A percentile compares a stretch with the other conserved stretches of the same genome.
Evolutionary conservation across 2,888 invertebrate genomes (phyloP).

Genomic region (Macropis europaea): DNA sequence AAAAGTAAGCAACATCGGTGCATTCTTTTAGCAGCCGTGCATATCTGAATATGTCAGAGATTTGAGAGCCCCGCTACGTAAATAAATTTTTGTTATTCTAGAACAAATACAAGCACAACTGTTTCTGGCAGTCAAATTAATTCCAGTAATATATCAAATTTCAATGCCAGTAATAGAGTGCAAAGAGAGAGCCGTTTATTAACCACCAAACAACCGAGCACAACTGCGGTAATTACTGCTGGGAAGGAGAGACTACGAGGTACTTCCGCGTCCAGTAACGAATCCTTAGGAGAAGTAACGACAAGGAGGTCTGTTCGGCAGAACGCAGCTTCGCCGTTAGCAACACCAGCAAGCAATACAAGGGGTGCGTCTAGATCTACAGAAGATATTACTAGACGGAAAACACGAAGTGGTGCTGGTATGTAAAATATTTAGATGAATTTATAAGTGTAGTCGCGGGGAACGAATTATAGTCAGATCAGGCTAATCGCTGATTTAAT

Average conservation of each 20-base stretch:
- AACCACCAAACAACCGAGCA: slow-evolving; percentile 73
- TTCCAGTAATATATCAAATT: slow-evolving; percentile 73
- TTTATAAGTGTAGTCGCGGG: too few relatives aligned
- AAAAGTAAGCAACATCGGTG: slow-evolving; percentile 71
- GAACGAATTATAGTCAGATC: too few relatives aligned
- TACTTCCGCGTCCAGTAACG: slow-evolving; percentile 75
- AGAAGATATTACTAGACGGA: slow-evolving; percentile 78
- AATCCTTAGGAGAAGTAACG: slow-evolving; percentile 74
- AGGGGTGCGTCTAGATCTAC: slow-evolving; percentile 78
- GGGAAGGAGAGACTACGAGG: slow-evolving; percentile 77
- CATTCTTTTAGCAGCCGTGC: slow-evolving; percentile 54
- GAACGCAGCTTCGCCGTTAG: slow-evolving; percentile 77
- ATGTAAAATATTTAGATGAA: slow-evolving; percentile 63
- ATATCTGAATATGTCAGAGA: slow-evolving; percentile 52
- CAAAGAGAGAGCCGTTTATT: slow-evolving; percentile 77
- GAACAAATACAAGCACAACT: slow-evolving; percentile 70
- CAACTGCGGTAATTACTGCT: slow-evolving; percentile 61
- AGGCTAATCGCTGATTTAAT: too few relatives aligned
- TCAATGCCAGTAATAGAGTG: slow-evolving; percentile 74
- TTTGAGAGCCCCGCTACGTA: slow-evolving; percentile 54
- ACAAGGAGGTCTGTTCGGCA: slow-evolving; percentile 78
- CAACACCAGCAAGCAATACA: slow-evolving; percentile 77
- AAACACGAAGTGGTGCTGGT: slow-evolving; percentile 79
- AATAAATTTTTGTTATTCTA: slow-evolving; percentile 63
- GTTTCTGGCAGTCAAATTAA: slow-evolving; percentile 73